Evolutionary conservation across 2,888 invertebrate species (phyloP), one percentile per base, ranked within the genome.

Genomic region (Agrotis segetum): DNA sequence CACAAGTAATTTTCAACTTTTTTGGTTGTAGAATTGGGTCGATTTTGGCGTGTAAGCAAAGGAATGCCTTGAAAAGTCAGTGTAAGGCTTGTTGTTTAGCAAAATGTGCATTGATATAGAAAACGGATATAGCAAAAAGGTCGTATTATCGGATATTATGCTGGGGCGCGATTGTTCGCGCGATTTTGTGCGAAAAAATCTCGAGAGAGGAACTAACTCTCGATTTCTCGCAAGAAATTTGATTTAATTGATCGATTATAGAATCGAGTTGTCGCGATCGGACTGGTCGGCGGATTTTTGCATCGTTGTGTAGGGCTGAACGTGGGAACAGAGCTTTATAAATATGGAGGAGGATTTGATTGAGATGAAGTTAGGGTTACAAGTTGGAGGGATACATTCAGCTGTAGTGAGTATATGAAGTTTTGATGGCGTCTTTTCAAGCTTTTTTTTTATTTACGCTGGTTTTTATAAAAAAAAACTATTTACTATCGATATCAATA

Each of bases 101-200:
- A 89, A 93, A 94, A 93, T 94, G 93, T 93, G 95, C 93, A 94
- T 92, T 93, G 92, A 91, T 92, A 94, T 90, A 93, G 94, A 94
- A 93, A 92, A 90, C 88, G 87, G 85, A 88, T 88, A 84, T 81
- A 85, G 88, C 89, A 92, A 92, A 93, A 92, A 92, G 89, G 82
- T 86, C 87, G 88, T 90, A 91, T 92, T 92, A 91, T 90, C 89
- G 87, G 87, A 90, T 92, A 91, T 91, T 91, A 91, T 90, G 88
- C 90, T 87, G 87, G 87, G 87, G 87, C 79, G 84, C 89, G 91
- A 92, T 90, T 93, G 91, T 92, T 90, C 88, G 90, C 89, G 89
- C 86, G 91, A 87, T 86, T 83, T 77, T 89, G 91, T 89, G 91
- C 90, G 91, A 92, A 92, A 92, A 92, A 92, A 90, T 85, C 85